Evolutionary conservation across 2,888 invertebrate genomes (phyloP).

Genomic region (Netelia virgata): DNA sequence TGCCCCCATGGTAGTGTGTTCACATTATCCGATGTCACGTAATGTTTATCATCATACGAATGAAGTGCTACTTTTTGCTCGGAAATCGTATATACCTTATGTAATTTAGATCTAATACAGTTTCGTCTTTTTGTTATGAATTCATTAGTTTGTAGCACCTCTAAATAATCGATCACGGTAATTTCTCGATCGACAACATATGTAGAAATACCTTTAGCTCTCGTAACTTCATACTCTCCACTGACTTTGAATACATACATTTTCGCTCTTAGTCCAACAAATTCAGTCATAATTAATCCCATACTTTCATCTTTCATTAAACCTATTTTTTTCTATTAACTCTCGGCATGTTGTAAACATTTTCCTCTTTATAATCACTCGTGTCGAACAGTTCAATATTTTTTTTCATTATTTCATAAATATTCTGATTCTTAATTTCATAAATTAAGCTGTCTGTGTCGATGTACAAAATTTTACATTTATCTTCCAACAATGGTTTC

Average conservation of each 20-base stretch:
- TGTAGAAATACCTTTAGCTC: background rate
- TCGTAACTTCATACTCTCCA: background rate
- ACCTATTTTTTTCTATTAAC: constrained; percentile 28
- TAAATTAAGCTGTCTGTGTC: constrained; percentile 72
- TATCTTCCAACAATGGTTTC: constrained; percentile 51
- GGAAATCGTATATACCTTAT: background rate
- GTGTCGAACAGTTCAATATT: constrained; percentile 77
- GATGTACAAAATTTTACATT: constrained; percentile 65
- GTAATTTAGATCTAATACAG: constrained; percentile 1
- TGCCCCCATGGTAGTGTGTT: constrained; percentile 12
- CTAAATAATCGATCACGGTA: background rate
- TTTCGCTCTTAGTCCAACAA: constrained; percentile 34
- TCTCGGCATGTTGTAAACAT: constrained; percentile 12
- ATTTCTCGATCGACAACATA: background rate
- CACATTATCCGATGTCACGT: background rate
- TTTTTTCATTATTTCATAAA: constrained; percentile 75
- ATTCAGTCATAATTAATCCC: constrained; percentile 17
- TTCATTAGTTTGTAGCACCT: background rate
- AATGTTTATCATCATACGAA: constrained; percentile 18
- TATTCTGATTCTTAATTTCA: constrained; percentile 76
- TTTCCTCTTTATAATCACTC: constrained; percentile 1
- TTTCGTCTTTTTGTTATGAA: background rate
- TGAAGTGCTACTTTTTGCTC: background rate
- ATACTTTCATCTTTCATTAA: constrained; percentile 39
- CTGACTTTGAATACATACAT: constrained; percentile 3